A percentile compares a stretch with the other conserved stretches of the same genome.
These are phyloP conservation scores for Phalacrocorax pelagicus DNA, from an alignment of 2,113 vertebrate genomes.

Conservation along the genomic window DNA sequence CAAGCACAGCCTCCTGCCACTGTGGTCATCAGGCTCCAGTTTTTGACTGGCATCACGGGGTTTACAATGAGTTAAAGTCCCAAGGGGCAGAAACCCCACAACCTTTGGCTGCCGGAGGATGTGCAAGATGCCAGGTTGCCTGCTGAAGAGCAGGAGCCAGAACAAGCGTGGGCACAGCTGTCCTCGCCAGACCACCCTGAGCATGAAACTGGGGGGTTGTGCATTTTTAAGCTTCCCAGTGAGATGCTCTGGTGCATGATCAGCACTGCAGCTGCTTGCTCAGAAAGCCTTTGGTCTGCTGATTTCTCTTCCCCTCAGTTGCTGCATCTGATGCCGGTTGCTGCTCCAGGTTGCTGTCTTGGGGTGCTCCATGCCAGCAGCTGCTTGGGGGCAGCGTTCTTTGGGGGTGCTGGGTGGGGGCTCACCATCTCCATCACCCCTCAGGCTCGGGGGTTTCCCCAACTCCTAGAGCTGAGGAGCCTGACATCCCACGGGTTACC, in stretches of 20 bases:
- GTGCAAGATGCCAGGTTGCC: background rate
- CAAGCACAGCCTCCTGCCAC: background rate
- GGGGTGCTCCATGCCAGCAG: fast-evolving
- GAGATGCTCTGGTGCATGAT: background rate
- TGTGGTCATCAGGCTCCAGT: background rate
- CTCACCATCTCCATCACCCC: background rate
- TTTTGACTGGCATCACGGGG: background rate
- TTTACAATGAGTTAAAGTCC: background rate
- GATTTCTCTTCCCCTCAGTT: background rate
- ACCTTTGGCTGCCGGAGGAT: background rate
- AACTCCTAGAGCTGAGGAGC: background rate
- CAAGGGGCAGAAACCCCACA: background rate
- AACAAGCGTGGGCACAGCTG: background rate
- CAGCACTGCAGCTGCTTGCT: background rate
- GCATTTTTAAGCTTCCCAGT: background rate
- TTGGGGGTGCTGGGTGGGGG: background rate
- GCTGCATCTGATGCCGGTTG: fast-evolving
- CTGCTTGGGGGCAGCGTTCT: background rate
- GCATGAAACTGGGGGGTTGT: background rate
- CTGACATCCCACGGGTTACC: fast-evolving
- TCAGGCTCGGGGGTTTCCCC: background rate
- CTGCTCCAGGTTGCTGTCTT: background rate
- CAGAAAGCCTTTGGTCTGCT: background rate
- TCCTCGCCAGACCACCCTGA: background rate
- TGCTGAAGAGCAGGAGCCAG: background rate